These are phyloP conservation scores for Buathra laborator DNA, from an alignment of 2,888 invertebrate species.

Conservation along the genomic window DNA sequence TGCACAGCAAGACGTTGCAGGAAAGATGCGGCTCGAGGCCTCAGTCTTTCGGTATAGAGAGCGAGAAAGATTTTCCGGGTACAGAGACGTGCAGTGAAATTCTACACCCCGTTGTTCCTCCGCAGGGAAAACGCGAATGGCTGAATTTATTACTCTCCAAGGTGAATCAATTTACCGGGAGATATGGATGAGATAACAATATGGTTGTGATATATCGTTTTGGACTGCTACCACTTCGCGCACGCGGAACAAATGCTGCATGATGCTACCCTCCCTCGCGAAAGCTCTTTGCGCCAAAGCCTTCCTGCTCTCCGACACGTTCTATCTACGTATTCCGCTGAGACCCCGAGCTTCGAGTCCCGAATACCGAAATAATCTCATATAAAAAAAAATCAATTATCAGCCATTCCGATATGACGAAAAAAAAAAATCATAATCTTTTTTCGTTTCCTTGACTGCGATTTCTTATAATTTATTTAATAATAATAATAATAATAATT, in stretches of 20 bases:
- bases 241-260: slow-evolving; percentile 38
- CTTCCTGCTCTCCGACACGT: slow-evolving; percentile 25
- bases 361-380: slow-evolving; percentile 7
- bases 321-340: slow-evolving; percentile 19
- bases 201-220: slow-evolving; percentile 51
- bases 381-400: neutral
- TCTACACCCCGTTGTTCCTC: slow-evolving; percentile 20
- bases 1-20: too few species aligned
- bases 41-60: neutral
- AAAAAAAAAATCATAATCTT: neutral
- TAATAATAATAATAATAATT: neutral
- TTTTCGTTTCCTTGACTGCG: too few species aligned
- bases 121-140: slow-evolving; percentile 36
- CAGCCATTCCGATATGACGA: neutral
- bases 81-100: slow-evolving; percentile 42
- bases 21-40: neutral
- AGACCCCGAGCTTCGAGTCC: neutral
- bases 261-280: neutral
- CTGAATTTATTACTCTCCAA: slow-evolving; percentile 60
- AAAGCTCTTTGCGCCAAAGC: slow-evolving; percentile 36
- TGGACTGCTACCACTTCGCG: slow-evolving; percentile 24
- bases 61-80: neutral
- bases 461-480: neutral
- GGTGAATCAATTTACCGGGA: slow-evolving; percentile 59
- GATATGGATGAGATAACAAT: slow-evolving; percentile 64